phyloP scores from a whole-genome alignment of 2,888 invertebrate genomes.

The Pammene fasciana region DNA sequence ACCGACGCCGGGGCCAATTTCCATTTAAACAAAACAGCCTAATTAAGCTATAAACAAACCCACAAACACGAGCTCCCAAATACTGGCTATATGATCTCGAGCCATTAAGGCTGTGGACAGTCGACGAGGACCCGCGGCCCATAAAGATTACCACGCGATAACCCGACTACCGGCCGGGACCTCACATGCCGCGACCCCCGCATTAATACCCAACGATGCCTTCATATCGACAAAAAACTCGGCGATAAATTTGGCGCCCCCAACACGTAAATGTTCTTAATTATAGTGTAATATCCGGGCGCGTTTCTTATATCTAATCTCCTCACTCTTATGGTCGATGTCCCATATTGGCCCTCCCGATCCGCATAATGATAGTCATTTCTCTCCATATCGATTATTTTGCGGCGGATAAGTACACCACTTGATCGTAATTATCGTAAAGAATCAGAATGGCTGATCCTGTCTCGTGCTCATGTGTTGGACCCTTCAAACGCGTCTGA shows the following conservation, averaged over 20 bases:
- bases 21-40: slow-evolving; percentile 81
- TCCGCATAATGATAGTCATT: slow-evolving; percentile 58
- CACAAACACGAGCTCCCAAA: slow-evolving; percentile 78
- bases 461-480: slow-evolving; percentile 53
- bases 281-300: slow-evolving; percentile 80
- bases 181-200: slow-evolving; percentile 75
- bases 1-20: slow-evolving; percentile 69
- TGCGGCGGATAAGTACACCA: slow-evolving; percentile 36
- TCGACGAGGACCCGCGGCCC: slow-evolving; percentile 75
- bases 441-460: slow-evolving; percentile 45
- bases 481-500: slow-evolving; percentile 55
- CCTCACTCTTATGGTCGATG: slow-evolving; percentile 68
- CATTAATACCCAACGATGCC: slow-evolving; percentile 79
- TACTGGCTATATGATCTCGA: slow-evolving; percentile 74
- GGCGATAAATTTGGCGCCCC: slow-evolving; percentile 83
- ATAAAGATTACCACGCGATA: slow-evolving; percentile 82
- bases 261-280: slow-evolving; percentile 81
- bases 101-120: slow-evolving; percentile 80
- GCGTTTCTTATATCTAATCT: slow-evolving; percentile 76
- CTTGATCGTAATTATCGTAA: slow-evolving; percentile 43
- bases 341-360: slow-evolving; percentile 54
- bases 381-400: slow-evolving; percentile 65
- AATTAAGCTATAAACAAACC: slow-evolving; percentile 83
- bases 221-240: slow-evolving; percentile 81
- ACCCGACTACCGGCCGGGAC: slow-evolving; percentile 79